These are phyloP conservation scores for Thymelicus lineola DNA, from an alignment of 2,888 invertebrate genomes.

Conservation along the genomic window DNA sequence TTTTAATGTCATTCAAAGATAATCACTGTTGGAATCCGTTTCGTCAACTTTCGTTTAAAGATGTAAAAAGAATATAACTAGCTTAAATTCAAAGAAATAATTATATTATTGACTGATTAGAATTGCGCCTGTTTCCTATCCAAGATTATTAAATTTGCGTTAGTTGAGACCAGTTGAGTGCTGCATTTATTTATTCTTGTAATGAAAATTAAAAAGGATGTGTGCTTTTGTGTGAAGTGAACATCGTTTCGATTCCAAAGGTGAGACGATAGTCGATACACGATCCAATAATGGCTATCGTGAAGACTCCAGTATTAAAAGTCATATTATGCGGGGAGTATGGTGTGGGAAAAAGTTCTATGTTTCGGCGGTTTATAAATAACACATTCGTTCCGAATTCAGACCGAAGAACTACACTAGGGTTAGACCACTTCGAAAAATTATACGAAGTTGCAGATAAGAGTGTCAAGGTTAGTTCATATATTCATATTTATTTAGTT, in stretches of 20 bases:
- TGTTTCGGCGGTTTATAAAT: conserved; percentile 95
- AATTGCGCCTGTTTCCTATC: no score
- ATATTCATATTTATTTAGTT: no score
- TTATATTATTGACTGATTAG: no score
- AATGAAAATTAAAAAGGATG: no score
- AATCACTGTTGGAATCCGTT: no score
- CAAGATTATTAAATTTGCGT: no score
- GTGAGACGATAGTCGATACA: not conserved
- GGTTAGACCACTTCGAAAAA: conserved; percentile 95
- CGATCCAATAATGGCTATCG: conserved; percentile 88
- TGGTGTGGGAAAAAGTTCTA: conserved; percentile 97
- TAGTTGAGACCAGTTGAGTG: no score
- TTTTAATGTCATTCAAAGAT: no score
- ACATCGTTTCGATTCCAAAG: not conserved
- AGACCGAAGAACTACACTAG: conserved; percentile 94
- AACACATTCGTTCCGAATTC: conserved; percentile 94
- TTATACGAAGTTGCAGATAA: conserved; percentile 90
- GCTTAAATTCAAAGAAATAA: no score
- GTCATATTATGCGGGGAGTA: conserved; percentile 98
- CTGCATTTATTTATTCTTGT: no score
- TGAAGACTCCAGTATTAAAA: conserved; percentile 94
- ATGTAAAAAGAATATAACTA: no score
- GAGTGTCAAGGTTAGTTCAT: conserved; percentile 90
- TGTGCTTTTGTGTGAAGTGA: not conserved
- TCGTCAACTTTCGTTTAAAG: no score